Percentiles rank a stretch among this genome's conserved stretches.
Conservation (phyloP, 2,113 vertebrate species). For the Fulica atra region DNA sequence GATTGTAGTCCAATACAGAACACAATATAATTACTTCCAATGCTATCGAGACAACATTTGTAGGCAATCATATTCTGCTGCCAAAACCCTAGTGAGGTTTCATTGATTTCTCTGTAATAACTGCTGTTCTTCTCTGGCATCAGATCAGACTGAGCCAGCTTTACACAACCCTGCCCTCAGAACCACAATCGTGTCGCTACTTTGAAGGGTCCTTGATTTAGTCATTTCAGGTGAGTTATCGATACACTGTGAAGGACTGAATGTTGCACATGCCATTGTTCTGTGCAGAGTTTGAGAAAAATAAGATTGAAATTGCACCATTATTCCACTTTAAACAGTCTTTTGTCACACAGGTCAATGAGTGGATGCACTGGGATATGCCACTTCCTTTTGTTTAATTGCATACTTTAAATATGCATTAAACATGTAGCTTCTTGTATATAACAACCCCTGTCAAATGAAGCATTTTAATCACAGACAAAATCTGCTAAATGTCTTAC, state of each 20-base stretch:
- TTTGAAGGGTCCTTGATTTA: neutral
- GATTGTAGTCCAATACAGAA: neutral
- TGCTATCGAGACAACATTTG: neutral
- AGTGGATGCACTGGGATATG: neutral
- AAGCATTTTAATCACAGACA: neutral
- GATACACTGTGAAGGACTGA: neutral
- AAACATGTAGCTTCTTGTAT: neutral
- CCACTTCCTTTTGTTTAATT: neutral
- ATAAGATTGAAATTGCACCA: neutral
- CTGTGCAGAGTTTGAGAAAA: neutral
- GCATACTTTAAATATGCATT: neutral
- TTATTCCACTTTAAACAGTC: neutral
- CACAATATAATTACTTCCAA: neutral
- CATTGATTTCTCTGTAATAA: neutral
- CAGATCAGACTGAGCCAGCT: neutral
- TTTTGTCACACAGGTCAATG: neutral
- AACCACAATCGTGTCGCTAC: neutral
- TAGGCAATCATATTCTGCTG: neutral
- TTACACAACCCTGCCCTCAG: neutral
- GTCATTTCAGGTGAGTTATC: neutral
- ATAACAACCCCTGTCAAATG: neutral
- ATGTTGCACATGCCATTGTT: neutral
- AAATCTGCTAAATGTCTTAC: neutral
- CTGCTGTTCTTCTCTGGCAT: neutral
- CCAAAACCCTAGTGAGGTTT: neutral